These are phyloP conservation scores for Antheraea mylitta DNA, from an alignment of 1,140 invertebrate genomes.

Conservation along the genomic window DNA sequence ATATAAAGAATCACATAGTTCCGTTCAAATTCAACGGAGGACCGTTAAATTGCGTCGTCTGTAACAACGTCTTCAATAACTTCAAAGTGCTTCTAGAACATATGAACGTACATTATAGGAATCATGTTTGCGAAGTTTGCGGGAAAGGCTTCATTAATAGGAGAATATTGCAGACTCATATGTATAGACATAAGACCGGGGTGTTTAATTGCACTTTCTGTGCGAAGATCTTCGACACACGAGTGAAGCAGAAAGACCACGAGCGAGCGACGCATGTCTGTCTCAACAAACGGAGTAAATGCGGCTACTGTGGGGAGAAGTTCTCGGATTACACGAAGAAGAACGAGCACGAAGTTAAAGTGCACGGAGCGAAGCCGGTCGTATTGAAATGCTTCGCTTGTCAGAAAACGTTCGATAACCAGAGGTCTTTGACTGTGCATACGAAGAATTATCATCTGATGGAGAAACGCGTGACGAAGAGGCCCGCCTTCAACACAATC, in stretches of 20 bases:
- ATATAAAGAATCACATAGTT: conserved; percentile 45
- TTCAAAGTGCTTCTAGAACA: conserved; percentile 57
- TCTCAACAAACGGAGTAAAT: conserved; percentile 47
- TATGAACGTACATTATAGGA: conserved; percentile 57
- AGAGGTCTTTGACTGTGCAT: conserved; percentile 48
- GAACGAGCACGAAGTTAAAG: conserved; percentile 48
- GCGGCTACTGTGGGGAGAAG: conserved; percentile 55
- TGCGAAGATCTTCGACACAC: conserved; percentile 47
- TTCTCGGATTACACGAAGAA: conserved; percentile 59
- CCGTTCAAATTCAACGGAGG: conserved; percentile 48
- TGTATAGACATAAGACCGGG: conserved; percentile 51
- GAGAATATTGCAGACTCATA: conserved; percentile 40
- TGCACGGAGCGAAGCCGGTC: conserved; percentile 43
- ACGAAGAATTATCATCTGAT: conserved; percentile 46
- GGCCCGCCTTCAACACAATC: not conserved
- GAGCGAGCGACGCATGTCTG: conserved; percentile 48
- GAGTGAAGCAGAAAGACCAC: conserved; percentile 47
- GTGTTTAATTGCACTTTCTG: conserved; percentile 46
- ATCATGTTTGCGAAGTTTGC: conserved; percentile 45
- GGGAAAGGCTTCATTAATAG: conserved; percentile 52
- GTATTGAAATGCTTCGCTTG: conserved; percentile 53
- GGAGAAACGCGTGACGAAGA: conserved; percentile 25
- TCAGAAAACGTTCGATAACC: conserved; percentile 51
- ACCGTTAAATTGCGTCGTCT: conserved; percentile 37
- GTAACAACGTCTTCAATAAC: conserved; percentile 44